Base-by-base conservation (phyloP, 2,888 invertebrate species). In the Acanthosoma haemorrhoidale region DNA sequence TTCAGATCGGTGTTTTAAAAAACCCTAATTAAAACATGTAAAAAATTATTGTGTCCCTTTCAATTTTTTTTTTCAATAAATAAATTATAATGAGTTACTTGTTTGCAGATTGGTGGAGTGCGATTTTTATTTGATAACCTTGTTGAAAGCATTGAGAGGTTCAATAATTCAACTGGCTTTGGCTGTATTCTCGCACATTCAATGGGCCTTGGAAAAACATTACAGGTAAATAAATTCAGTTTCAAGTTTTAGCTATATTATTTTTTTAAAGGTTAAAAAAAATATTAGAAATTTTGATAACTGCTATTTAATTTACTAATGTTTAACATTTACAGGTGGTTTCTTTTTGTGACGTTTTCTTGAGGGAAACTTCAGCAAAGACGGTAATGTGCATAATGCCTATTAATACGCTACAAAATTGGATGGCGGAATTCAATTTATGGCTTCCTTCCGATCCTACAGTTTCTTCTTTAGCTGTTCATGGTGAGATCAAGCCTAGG, bases 181-280 rank as follows among this genome's bases (percentile, higher is more conserved):
- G 99, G 99, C 13, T 99, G 98, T 80, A 97, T 99, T 76, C 83
- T 99, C 67, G 98, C 98, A 0, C 98, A 99, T 83, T 96, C 96
- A 57, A 99, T 99, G 99, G 99, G 99, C 1, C 84, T 99, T 31
- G 99, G 99, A n/a, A 99, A 99, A 83, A 99, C 98, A 0, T 83
- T 99, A 70, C 94, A 92, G 78, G 81, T 81, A 75, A 39, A 16
- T 38, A 31, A 21, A 15, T 16, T n/a, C n/a, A n/a, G n/a, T n/a
- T n/a, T n/a, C n/a, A n/a, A n/a, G n/a, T n/a, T n/a, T 8, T 36
- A 9, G 8, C 13, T 36, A 36, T 36, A 9, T 36, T 36, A 36
- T 36, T 36, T 36, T 36, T 36, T 36, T 36, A 36, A 9, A 36
- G 8, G 13, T 36, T 36, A 9, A 36, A 9, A 9, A 36, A 36